Conservation (phyloP, 2,888 invertebrate species). For the Altica lythri region DNA sequence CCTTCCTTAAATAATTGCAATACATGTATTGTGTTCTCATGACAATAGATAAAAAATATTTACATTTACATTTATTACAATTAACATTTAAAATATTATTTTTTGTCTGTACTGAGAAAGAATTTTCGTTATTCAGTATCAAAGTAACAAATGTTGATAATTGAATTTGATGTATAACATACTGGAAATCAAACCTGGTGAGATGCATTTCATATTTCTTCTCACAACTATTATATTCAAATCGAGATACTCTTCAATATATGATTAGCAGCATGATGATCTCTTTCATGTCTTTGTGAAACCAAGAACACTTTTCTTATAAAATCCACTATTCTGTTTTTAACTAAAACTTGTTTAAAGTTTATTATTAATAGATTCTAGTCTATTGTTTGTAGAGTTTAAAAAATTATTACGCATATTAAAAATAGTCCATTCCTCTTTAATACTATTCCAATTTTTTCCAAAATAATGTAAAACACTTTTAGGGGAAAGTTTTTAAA, state of each 20-base stretch:
- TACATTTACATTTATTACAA: background rate
- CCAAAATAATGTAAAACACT: background rate
- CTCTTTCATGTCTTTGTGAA: background rate
- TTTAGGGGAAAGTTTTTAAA: background rate
- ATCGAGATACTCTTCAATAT: too few relatives aligned
- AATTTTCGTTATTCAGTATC: too few relatives aligned
- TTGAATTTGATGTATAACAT: background rate
- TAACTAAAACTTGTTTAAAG: background rate
- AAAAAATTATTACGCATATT: constrained; percentile 1
- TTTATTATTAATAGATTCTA: background rate
- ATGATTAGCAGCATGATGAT: constrained; percentile 1
- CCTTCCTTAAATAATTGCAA: too few relatives aligned
- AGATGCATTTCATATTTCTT: background rate
- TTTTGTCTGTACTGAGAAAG: background rate
- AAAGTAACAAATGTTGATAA: background rate
- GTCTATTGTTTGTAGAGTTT: background rate
- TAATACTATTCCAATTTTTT: background rate
- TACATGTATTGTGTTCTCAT: too few relatives aligned
- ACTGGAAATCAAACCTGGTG: background rate
- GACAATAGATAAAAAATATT: too few relatives aligned
- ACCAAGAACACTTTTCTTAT: background rate
- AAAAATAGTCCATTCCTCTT: background rate
- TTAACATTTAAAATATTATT: background rate
- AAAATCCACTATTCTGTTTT: background rate
- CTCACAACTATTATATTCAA: too few relatives aligned